Evolutionary conservation across 1,140 invertebrate species (phyloP).

Genomic region (Eriocheir sinensis): DNA sequence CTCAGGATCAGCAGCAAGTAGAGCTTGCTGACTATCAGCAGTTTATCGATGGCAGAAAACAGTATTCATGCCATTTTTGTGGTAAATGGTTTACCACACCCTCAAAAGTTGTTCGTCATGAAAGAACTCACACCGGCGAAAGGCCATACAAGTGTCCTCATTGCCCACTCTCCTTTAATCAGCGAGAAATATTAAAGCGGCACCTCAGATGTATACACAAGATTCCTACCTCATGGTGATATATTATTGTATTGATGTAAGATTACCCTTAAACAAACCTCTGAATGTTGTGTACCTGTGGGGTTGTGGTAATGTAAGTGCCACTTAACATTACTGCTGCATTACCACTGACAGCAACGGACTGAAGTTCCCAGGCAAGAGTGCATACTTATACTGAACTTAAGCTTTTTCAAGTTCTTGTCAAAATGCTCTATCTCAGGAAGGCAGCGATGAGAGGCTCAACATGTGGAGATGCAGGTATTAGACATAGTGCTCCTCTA

Average conservation of each 20-base stretch:
- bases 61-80: slow-evolving; percentile 93
- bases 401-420: background rate
- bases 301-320: background rate
- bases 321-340: background rate
- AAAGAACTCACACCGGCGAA: slow-evolving; percentile 83
- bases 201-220: slow-evolving; percentile 75
- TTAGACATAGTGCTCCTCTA: background rate
- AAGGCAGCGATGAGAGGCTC: background rate
- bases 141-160: slow-evolving; percentile 86
- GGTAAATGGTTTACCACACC: slow-evolving; percentile 77
- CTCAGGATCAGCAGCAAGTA: slow-evolving; percentile 49
- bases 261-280: too few species aligned
- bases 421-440: background rate
- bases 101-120: slow-evolving; percentile 77
- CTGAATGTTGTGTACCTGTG: slow-evolving; percentile 9
- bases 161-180: slow-evolving; percentile 81
- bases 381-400: too few species aligned
- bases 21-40: slow-evolving; percentile 54
- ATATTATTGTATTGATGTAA: background rate
- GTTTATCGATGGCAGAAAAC: slow-evolving; percentile 47
- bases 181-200: slow-evolving; percentile 76
- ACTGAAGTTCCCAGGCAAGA: background rate
- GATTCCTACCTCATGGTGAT: slow-evolving; percentile 71
- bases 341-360: background rate
- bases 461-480: background rate